Evolutionary conservation across 2,113 vertebrate species (phyloP), one percentile per base, ranked within the genome.

Genomic region (Theristicus caerulescens): DNA sequence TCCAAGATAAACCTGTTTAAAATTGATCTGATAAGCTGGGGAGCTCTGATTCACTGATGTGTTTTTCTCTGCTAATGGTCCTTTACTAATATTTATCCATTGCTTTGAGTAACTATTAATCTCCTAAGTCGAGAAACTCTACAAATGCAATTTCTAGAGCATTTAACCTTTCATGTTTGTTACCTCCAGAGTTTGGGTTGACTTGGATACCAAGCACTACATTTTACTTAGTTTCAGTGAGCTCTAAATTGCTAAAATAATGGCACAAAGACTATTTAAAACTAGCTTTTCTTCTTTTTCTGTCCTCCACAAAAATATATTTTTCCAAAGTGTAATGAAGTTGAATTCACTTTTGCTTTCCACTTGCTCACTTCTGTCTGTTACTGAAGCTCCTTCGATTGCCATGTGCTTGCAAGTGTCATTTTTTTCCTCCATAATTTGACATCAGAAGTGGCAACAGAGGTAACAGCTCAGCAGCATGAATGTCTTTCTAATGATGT

Each of bases 41-140:
- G 67, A 96, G 92, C 94, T 92, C 93, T 96, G 96, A 98, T 96
- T 96, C 95, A 97, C 96, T 94, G 96, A 93, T 97, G 92, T 97
- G 96, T 96, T 98, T 98, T 97, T 94, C 93, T 93, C 77, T 10
- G 86, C 95, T 98, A 98, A 98, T 98, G 96, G 96, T 96, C 81
- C 96, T 97, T 96, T 96, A 93, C 97, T 97, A 98, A 98, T 98
- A 98, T 98, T 98, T 98, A 98, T 98, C 97, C 90, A 95, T 96
- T 97, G 90, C 96, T 98, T 97, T 97, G 96, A 97, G 95, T 96
- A 97, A 96, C 96, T 96, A 98, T 98, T 98, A 97, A 98, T 98
- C 97, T 98, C 94, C 73, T 93, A 97, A 94, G 80, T 90, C 96
- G 93, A 95, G 96, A 97, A 98, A 97, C 96, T 95, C 94, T 94